Base-by-base conservation (phyloP, 2,797 vertebrate species). In the Diglossa cyanea region DNA sequence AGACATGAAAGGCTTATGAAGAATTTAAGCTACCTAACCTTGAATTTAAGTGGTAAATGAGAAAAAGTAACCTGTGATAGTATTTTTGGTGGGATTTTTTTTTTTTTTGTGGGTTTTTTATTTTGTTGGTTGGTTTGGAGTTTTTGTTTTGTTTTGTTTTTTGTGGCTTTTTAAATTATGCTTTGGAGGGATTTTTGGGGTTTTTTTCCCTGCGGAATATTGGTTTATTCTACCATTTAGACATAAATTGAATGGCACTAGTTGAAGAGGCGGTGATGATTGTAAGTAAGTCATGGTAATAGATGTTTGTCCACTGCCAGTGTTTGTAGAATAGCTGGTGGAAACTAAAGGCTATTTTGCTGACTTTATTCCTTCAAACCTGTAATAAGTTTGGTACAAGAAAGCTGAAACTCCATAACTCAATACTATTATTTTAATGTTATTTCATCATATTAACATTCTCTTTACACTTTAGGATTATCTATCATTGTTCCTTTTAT, bases 91-190 rank as follows among this genome's bases (percentile, higher is more conserved):
- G 50, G 20, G 4, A 6, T n/a, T 35, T 24, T n/a, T 7, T 39
- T 39, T 6, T 4, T 39, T 40, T 40, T 40, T 40, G 39, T 40
- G 15, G 10, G 11, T 2, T 13, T 39, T 14, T 10, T 35, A 3
- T 5, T 40, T 63, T 2, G 2, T 24, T 30, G 35, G 8, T 26
- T 58, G 24, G 6, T 35, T 26, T 37, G 5, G 10, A 16, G 7
- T 0, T 17, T 44, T 1, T 31, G 21, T 7, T 17, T 55, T 55
- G 17, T 7, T 0, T 40, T 17, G 16, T 10, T 50, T 50, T 11
- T 40, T 23, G 11, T 6, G 5, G 4, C 0, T 13, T 44, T 17
- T 6, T 7, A 3, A 63, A 30, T 42, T 35, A 7, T 60, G 25
- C 19, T 30, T 54, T 44, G 7, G 19, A 4, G 8, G 3, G 11